These are phyloP conservation scores for Zootermopsis nevadensis DNA, from an alignment of 2,888 invertebrate species.

Conservation along the genomic window DNA sequence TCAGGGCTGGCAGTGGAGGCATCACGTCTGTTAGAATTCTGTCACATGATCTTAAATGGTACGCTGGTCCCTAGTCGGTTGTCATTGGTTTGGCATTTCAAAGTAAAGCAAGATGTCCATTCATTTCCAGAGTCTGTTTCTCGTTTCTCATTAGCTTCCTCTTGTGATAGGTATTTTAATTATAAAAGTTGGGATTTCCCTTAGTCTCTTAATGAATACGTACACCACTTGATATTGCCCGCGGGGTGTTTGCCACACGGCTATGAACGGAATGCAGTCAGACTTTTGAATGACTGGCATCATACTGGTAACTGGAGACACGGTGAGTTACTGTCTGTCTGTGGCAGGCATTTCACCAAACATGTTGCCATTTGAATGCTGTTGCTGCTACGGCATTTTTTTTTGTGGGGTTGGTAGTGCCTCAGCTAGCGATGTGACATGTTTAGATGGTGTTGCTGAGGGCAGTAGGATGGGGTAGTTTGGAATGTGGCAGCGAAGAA, in stretches of 20 bases:
- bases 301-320: background rate
- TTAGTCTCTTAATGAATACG: background rate
- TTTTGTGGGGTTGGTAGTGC: constrained; percentile 4
- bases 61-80: too few species aligned
- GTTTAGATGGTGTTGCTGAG: background rate
- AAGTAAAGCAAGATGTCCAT: too few species aligned
- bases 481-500: constrained; percentile 4
- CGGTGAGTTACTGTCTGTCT: background rate
- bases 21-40: too few species aligned
- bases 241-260: background rate
- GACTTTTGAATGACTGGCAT: constrained; percentile 9
- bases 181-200: background rate
- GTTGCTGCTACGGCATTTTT: background rate
- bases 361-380: constrained; percentile 10
- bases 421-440: background rate
- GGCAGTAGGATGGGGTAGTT: background rate
- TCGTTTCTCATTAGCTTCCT: too few species aligned
- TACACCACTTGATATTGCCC: background rate
- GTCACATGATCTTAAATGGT: too few species aligned
- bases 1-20: too few species aligned
- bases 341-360: constrained; percentile 4
- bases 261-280: background rate
- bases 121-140: too few species aligned
- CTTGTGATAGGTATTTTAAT: background rate
- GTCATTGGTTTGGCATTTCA: too few species aligned